These are phyloP conservation scores for Nyctibius bracteatus DNA, from an alignment of 2,113 vertebrate genomes.

Conservation along the genomic window DNA sequence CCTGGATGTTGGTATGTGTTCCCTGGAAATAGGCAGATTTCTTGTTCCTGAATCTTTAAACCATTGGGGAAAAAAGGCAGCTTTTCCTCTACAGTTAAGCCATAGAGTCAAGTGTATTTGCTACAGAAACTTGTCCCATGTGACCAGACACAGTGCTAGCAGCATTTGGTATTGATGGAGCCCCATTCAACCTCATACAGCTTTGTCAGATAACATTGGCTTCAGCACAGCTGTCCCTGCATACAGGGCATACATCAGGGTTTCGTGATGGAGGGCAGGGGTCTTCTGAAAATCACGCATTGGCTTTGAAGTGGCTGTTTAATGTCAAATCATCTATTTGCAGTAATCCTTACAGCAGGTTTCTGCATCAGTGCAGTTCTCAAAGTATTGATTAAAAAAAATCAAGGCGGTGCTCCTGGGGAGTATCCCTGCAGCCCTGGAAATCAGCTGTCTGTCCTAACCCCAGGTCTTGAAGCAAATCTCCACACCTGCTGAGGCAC, in stretches of 20 bases:
- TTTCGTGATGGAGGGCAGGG: background rate
- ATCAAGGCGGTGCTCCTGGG: background rate
- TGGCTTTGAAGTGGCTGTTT: background rate
- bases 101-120: background rate
- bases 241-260: fast-evolving
- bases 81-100: background rate
- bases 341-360: background rate
- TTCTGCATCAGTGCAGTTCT: background rate
- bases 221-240: background rate
- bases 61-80: background rate
- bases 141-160: background rate
- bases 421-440: background rate
- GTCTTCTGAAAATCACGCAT: background rate
- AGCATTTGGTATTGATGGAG: background rate
- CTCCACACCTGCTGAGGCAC: background rate
- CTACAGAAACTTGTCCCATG: background rate
- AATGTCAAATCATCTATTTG: background rate
- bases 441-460: background rate
- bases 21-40: background rate
- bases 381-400: background rate
- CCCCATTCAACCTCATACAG: background rate
- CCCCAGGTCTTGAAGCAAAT: background rate
- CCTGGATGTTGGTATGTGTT: background rate
- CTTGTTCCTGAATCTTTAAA: background rate
- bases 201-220: background rate